Evolutionary conservation across 2,113 vertebrate genomes (phyloP), one percentile per base, ranked within the genome.

Genomic region (Prunella himalayana): DNA sequence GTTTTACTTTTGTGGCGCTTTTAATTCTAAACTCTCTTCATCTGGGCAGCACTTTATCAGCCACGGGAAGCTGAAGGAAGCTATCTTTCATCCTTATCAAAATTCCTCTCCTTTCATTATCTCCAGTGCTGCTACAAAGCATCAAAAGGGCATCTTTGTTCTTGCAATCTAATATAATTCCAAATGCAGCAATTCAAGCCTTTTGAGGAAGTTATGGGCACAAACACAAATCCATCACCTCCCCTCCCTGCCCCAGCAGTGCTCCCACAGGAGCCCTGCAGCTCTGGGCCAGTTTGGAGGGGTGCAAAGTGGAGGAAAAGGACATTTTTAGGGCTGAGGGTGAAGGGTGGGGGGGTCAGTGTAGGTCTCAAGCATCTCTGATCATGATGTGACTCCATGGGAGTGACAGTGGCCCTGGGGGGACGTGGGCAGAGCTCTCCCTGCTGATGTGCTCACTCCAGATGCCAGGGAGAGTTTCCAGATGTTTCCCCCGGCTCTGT

Each of bases 51-150:
- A 39, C 80, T 97, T 94, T 90, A 88, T 92, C 95, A 88, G 92
- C 24, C 7, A 10, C 24, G 81, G 85, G 92, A 92, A 82, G 97
- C 91, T 19, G 31, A 73, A 42, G 95, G 95, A 92, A 88, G 35
- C 79, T 86, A 96, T 93, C 95, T 96, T 94, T 95, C 94, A 95
- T 96, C 97, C 96, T 95, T 96, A 96, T 95, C 95, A 7, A 92
- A 91, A 94, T 92, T 86, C 94, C 84, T 90, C 94, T 96, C 94
- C 95, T 97, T 97, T 96, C 95, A 97, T 97, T 97, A 97, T 95
- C 95, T 96, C 85, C 92, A 91, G 85, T 15, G 82, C 82, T 54
- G 86, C 94, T 86, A 50, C 59, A 49, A 92, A 96, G 94, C 95
- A 93, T 95, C 95, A 88, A 95, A 96, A 95, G 96, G 93, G 92